Base-by-base conservation (phyloP, 2,113 vertebrate species). In the Pandion haliaetus region DNA sequence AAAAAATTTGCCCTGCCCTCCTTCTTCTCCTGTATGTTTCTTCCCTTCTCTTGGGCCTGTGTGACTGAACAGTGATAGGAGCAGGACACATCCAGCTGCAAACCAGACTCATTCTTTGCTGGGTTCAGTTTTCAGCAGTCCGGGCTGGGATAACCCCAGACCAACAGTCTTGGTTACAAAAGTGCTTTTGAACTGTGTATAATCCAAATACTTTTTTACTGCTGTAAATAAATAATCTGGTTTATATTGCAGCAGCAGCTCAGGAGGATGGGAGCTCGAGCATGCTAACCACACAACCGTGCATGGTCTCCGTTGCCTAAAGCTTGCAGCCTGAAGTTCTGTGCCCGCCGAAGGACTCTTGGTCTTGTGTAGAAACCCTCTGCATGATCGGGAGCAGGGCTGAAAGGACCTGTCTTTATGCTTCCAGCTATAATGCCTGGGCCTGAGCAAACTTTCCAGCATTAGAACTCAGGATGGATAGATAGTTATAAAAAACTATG, bases 271-370 rank as follows among this genome's bases (percentile, higher is more conserved):
- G 59, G 65, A 54, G 28, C 34, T 44, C 61, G 59, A 8, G 20
- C 0, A 14, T 34, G 50, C 42, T 31, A 71, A 24, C 17, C 69
- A 34, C 31, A 11, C 52, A 40, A 14, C 63, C 9, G 1, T 8
- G 42, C 1, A 0, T 2, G 34, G 32, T 26, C 44, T 50, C 38
- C 40, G 34, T 23, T 57, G 40, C n/a, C 32, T 32, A 8, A 24
- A 19, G 59, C 34, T 34, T 7, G 31, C 80, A 72, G 58, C 54
- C 58, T 8, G 25, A 24, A 65, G 55, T 42, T 21, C 57, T n/a
- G 29, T 0, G 0, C 24, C 24, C 2, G 3, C 52, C 0, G 0
- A 20, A 3, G 18, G n/a, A 12, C 52, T 24, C 29, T 21, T 1
- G 12, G 19, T 26, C 49, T 31, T 3, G 12, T 40, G 47, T 34